These are phyloP conservation scores for Tragelaphus strepsiceros DNA, from an alignment of 2,113 vertebrate species.

Conservation along the genomic window DNA sequence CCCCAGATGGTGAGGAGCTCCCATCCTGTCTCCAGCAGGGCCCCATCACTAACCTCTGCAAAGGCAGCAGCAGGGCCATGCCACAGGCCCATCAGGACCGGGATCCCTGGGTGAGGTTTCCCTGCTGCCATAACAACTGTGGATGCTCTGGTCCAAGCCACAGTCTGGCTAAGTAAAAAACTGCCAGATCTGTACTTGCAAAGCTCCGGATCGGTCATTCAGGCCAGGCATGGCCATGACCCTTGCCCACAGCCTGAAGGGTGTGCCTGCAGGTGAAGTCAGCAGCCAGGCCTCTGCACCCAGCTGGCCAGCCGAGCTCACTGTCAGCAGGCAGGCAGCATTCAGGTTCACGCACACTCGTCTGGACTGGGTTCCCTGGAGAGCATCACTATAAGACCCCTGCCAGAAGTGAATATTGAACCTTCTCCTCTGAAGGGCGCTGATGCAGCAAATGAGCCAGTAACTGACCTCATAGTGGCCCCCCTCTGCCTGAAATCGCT, in stretches of 20 bases:
- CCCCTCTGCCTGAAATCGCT: not conserved
- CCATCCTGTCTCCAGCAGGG: no score
- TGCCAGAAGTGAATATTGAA: no score
- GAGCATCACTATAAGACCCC: no score
- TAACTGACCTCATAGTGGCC: fast-evolving
- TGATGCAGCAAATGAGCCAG: no score
- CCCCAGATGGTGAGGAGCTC: fast-evolving
- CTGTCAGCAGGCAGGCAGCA: not conserved
- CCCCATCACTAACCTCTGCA: not conserved
- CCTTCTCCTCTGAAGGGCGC: not conserved
- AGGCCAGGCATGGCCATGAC: not conserved
- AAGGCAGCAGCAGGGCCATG: not conserved
- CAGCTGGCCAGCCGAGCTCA: not conserved
- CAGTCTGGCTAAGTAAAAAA: not conserved
- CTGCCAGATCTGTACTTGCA: not conserved
- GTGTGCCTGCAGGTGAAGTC: fast-evolving
- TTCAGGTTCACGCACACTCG: fast-evolving
- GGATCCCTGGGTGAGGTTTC: no score
- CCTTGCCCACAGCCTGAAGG: not conserved
- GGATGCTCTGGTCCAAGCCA: not conserved
- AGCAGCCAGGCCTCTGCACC: fast-evolving
- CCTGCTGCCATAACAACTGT: not conserved
- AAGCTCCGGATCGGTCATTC: not conserved
- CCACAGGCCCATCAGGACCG: fast-evolving
- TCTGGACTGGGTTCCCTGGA: not conserved